These are phyloP conservation scores for Charanyca ferruginea DNA, from an alignment of 2,888 invertebrate species.

Conservation along the genomic window DNA sequence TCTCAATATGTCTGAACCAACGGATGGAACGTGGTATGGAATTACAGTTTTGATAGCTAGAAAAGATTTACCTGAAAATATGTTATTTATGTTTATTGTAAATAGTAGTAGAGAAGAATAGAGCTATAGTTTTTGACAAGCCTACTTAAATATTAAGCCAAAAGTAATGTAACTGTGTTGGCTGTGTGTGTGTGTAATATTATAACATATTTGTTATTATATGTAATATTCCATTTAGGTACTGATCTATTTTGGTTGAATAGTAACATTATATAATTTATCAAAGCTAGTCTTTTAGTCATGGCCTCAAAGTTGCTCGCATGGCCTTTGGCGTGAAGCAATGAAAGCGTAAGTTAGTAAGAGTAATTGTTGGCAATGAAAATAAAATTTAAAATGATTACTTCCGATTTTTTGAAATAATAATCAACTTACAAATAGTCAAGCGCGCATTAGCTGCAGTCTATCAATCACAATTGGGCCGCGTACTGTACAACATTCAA, in stretches of 20 bases:
- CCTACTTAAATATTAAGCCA: conserved; percentile 46
- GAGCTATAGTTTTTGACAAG: conserved; percentile 30
- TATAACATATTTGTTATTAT: conserved; percentile 21
- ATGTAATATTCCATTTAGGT: conserved; percentile 44
- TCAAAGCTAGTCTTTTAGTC: conserved; percentile 35
- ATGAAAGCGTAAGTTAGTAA: neutral
- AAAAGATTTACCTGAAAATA: conserved; percentile 36
- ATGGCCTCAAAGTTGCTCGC: conserved; percentile 1
- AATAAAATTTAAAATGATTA: no score
- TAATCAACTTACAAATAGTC: no score
- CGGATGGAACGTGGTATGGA: no score
- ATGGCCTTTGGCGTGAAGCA: neutral
- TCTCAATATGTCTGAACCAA: conserved; percentile 53
- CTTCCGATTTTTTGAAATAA: no score
- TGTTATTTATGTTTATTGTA: conserved; percentile 24
- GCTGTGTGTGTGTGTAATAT: conserved; percentile 56
- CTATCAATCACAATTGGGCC: no score
- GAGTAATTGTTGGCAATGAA: neutral
- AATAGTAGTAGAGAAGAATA: conserved; percentile 36
- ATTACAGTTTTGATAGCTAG: conserved; percentile 34
- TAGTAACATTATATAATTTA: conserved; percentile 9
- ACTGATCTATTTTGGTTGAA: conserved; percentile 9
- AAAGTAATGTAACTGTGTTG: conserved; percentile 41
- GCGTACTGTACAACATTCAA: no score
- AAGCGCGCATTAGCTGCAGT: no score